These are phyloP conservation scores for Disparrhopalites patrizii DNA, from an alignment of 2,888 invertebrate species.

Conservation along the genomic window DNA sequence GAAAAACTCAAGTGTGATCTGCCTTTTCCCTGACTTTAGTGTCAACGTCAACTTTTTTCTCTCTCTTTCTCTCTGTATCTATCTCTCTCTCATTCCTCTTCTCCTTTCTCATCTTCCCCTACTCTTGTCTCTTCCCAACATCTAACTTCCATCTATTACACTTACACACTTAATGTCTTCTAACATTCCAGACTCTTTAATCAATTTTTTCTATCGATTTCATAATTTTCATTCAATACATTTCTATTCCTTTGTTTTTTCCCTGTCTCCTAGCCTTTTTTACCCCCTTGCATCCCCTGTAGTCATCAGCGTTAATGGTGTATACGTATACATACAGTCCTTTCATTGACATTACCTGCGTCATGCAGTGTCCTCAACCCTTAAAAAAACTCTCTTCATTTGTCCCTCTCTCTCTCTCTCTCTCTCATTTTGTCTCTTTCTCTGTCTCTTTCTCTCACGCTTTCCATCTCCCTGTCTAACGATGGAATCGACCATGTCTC, in stretches of 20 bases:
- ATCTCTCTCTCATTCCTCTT: neutral
- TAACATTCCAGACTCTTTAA: neutral
- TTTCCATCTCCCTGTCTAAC: no score
- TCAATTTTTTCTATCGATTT: constrained; percentile 13
- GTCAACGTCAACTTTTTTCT: constrained; percentile 19
- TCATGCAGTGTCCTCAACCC: no score
- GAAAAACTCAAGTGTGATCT: constrained; percentile 43
- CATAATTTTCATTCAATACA: neutral
- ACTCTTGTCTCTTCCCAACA: constrained; percentile 11
- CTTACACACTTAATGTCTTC: constrained; percentile 11
- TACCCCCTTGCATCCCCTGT: no score
- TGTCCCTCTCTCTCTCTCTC: neutral
- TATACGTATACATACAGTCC: no score
- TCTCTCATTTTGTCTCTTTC: neutral
- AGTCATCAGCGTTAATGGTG: no score
- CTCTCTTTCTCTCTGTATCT: neutral
- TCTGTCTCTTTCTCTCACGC: neutral
- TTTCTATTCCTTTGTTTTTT: neutral
- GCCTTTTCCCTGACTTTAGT: constrained; percentile 18
- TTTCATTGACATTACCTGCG: no score
- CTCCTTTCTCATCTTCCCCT: neutral
- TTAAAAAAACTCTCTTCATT: neutral
- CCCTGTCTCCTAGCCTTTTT: neutral
- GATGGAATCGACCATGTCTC: no score
- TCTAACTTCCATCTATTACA: constrained; percentile 10